Percentiles rank a stretch among this genome's conserved stretches.
Conservation (phyloP, 2,888 invertebrate genomes). For the Parnassius smintheus region DNA sequence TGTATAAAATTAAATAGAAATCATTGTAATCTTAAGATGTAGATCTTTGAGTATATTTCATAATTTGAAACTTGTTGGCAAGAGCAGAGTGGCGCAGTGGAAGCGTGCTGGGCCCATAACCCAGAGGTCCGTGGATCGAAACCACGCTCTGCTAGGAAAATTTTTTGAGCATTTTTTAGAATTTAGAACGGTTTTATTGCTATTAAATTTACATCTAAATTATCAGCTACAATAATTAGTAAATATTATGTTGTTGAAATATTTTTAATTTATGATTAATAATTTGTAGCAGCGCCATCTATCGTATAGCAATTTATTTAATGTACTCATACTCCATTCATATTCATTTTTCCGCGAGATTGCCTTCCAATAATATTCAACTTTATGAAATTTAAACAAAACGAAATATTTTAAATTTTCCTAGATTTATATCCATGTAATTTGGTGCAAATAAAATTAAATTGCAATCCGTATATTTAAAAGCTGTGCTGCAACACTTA, state of each 20-base stretch:
- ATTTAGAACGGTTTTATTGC: too few relatives aligned
- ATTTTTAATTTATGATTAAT: too few relatives aligned
- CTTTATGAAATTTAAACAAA: too few relatives aligned
- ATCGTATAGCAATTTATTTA: neutral
- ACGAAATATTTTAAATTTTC: too few relatives aligned
- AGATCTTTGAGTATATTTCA: neutral
- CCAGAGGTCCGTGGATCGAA: conserved; percentile 96
- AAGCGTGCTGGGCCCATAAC: conserved; percentile 93
- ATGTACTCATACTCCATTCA: too few relatives aligned
- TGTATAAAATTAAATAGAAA: too few relatives aligned
- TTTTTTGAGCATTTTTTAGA: conserved; percentile 42
- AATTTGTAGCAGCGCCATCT: conserved; percentile 18
- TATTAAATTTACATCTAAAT: too few relatives aligned
- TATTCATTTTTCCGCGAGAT: too few relatives aligned
- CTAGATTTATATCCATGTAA: neutral
- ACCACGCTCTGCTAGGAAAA: conserved; percentile 88
- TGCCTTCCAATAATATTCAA: too few relatives aligned
- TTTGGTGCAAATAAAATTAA: neutral
- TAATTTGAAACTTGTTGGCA: neutral
- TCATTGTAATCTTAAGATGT: neutral
- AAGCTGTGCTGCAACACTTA: too few relatives aligned
- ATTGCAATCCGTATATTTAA: neutral
- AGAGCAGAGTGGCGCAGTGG: conserved; percentile 91
- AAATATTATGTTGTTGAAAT: too few relatives aligned
- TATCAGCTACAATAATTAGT: too few relatives aligned